These are phyloP conservation scores for Megaustenia siamemsis DNA, from an alignment of 2,888 invertebrate species.

Conservation along the genomic window DNA sequence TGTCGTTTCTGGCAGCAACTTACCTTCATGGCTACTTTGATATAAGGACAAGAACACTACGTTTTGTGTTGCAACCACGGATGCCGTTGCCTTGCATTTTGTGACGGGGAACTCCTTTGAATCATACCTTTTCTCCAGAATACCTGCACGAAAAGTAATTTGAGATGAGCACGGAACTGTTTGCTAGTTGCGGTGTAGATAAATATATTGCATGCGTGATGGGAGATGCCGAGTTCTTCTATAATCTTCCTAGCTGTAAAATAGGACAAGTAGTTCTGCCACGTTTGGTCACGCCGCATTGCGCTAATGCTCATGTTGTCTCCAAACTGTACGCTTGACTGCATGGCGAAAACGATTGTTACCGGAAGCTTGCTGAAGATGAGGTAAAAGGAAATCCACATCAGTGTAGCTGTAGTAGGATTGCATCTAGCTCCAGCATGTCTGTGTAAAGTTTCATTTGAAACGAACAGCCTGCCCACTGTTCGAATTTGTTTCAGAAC, in stretches of 20 bases:
- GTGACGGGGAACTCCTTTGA: slow-evolving; percentile 35
- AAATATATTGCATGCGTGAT: slow-evolving; percentile 77
- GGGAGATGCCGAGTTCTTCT: slow-evolving; percentile 75
- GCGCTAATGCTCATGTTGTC: slow-evolving; percentile 62
- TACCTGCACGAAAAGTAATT: slow-evolving; percentile 36
- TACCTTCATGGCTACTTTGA: no score
- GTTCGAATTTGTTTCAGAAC: slow-evolving; percentile 63
- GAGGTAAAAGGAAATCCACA: slow-evolving; percentile 75
- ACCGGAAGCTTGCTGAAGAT: slow-evolving; percentile 74
- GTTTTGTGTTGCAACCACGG: slow-evolving; percentile 22
- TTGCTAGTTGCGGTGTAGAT: slow-evolving; percentile 68
- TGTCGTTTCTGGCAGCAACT: no score
- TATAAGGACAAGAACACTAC: no score
- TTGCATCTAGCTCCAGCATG: slow-evolving; percentile 49
- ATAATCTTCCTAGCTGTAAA: slow-evolving; percentile 69
- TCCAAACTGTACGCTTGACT: slow-evolving; percentile 64
- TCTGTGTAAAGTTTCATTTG: slow-evolving; percentile 45
- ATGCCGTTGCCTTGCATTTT: slow-evolving; percentile 1
- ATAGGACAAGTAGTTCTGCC: slow-evolving; percentile 72
- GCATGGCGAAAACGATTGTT: slow-evolving; percentile 70
- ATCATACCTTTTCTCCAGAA: slow-evolving; percentile 34
- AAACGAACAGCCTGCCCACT: slow-evolving; percentile 55
- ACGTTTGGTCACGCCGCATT: slow-evolving; percentile 67
- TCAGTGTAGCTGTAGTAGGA: slow-evolving; percentile 70
- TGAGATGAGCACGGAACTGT: slow-evolving; percentile 62